A percentile compares a stretch with the other conserved stretches of the same genome.
phyloP scores from a whole-genome alignment of 2,113 vertebrate species.

The Meriones unguiculatus region DNA sequence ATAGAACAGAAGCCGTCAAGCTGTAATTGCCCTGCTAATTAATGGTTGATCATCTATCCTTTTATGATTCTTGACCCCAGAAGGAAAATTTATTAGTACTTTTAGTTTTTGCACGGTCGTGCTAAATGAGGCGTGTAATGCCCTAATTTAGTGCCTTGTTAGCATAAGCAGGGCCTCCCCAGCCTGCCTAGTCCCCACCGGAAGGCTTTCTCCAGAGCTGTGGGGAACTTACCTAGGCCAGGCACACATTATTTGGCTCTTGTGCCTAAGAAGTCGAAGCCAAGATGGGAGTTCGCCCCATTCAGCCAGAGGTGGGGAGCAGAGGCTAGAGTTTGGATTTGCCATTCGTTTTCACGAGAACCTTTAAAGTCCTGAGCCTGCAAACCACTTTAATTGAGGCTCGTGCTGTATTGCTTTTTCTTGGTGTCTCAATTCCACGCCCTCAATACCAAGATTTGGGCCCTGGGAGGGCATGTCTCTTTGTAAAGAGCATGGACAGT shows the following conservation, averaged over 20 bases:
- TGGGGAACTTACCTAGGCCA: conserved; percentile 74
- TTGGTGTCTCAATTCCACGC: neutral
- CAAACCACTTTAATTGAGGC: neutral
- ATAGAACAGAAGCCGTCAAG: conserved; percentile 85
- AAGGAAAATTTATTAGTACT: conserved; percentile 90
- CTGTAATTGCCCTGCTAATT: conserved; percentile 87
- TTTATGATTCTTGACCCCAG: conserved; percentile 89
- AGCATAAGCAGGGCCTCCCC: conserved; percentile 85
- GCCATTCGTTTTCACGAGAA: conserved; percentile 68
- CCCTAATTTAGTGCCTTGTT: conserved; percentile 89
- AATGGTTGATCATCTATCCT: conserved; percentile 86
- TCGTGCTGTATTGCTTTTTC: neutral
- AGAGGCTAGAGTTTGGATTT: conserved; percentile 32
- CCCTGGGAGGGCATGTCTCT: neutral
- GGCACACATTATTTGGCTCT: conserved; percentile 65
- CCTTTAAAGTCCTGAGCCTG: conserved; percentile 59
- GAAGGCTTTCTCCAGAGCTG: conserved; percentile 76
- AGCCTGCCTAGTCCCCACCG: conserved; percentile 74
- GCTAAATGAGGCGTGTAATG: conserved; percentile 89
- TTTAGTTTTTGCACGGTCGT: conserved; percentile 87
- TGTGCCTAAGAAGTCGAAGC: conserved; percentile 63
- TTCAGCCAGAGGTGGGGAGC: neutral
- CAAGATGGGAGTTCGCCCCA: neutral
- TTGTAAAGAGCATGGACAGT: neutral
- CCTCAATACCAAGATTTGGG: conserved; percentile 1